A percentile compares a stretch with the other conserved stretches of the same genome.
Conservation (phyloP, 2,888 invertebrate genomes). For the Epinotia ramella region DNA sequence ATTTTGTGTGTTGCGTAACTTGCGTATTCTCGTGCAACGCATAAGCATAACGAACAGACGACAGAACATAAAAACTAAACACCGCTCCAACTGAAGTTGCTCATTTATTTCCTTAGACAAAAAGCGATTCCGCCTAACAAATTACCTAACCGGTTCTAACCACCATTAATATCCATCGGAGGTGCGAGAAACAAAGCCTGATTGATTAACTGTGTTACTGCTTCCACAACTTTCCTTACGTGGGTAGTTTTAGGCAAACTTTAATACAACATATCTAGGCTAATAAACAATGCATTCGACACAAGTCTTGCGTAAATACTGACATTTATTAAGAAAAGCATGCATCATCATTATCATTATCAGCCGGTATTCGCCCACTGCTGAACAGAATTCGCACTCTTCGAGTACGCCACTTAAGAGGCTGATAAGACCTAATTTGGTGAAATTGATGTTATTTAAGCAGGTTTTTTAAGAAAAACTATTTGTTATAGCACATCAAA, state of each 20-base stretch:
- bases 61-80: conserved; percentile 12
- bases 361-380: too few species aligned
- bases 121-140: conserved; percentile 43
- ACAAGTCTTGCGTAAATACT: too few species aligned
- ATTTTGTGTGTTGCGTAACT: too few species aligned
- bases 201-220: conserved; percentile 43
- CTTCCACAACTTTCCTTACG: conserved; percentile 13
- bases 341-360: too few species aligned
- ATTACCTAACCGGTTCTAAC: conserved; percentile 37
- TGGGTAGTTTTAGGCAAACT: conserved; percentile 13
- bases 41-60: not conserved
- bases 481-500: too few species aligned
- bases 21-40: not conserved
- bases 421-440: too few species aligned
- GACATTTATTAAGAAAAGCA: too few species aligned
- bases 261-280: conserved; percentile 9
- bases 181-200: conserved; percentile 42
- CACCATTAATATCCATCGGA: conserved; percentile 42
- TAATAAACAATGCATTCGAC: not conserved
- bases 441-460: too few species aligned
- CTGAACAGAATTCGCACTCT: too few species aligned
- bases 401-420: too few species aligned
- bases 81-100: not conserved
- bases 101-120: conserved; percentile 42
- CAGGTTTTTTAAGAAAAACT: too few species aligned